Evolutionary conservation across 1,140 invertebrate species (phyloP), one percentile per base, ranked within the genome.

Genomic region (Drosophila saltans): DNA sequence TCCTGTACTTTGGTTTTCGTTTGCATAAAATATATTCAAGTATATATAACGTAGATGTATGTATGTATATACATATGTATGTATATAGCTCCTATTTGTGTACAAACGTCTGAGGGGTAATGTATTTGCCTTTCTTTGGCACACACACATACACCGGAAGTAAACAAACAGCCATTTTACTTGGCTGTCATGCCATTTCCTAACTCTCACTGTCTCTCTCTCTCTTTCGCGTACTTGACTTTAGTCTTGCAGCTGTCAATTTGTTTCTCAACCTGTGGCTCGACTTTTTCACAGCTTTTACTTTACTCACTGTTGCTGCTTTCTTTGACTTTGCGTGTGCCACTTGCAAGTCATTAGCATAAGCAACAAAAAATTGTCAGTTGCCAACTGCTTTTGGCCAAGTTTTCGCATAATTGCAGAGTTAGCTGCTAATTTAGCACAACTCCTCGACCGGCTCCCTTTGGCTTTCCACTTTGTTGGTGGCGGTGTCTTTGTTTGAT

Each of bases 81-180:
- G 7, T 48, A 48, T 48, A 48, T 21, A 30, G 2, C 28, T 2
- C 28, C 45, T 48, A 9, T 52, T 52, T 52, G 45, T 52, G 26
- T 52, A 52, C 21, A 52, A 52, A 52, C 24, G 7, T 26, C 45
- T 9, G 45, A 24, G 48, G 26, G 66, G 36, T 40, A 76, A 79
- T 82, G 79, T 86, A 80, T 76, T 82, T 86, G 72, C 79, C 75
- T 59, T 77, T 81, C 72, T 79, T 70, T 66, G 79, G 21, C 80
- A 81, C 45, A 88, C 80, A 16, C 16, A 16, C 16, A 16, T 16
- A 16, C 16, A 88, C 76, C 83, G 84, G 83, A 88, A 78, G 80
- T 71, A 86, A 86, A 83, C 84, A 86, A 88, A 83, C 83, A 86
- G 83, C 68, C 83, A 86, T 83, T 86, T 88, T 77, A 69, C 80